These are phyloP conservation scores for Empidonax traillii DNA, from an alignment of 2,113 vertebrate genomes.

Conservation along the genomic window DNA sequence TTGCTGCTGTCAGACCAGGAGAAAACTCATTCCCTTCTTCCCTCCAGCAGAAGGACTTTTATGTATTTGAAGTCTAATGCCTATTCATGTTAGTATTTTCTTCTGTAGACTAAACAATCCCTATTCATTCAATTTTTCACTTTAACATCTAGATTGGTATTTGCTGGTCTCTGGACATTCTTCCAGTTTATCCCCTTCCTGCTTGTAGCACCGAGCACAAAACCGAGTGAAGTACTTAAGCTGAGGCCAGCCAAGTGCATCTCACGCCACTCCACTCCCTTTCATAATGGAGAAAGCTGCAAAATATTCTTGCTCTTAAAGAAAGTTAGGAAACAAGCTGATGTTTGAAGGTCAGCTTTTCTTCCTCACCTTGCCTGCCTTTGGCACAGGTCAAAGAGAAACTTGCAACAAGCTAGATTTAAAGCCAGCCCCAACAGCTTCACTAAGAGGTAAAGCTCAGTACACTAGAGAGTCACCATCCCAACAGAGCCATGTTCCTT, in stretches of 20 bases:
- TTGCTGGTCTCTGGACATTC: background rate
- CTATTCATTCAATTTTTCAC: background rate
- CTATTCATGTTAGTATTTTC: background rate
- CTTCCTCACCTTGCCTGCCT: background rate
- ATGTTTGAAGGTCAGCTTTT: background rate
- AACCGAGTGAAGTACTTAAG: background rate
- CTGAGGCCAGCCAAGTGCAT: background rate
- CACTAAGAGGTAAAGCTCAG: background rate
- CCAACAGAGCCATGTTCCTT: background rate
- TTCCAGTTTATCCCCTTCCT: background rate
- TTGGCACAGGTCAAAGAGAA: background rate
- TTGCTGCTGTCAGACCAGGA: background rate
- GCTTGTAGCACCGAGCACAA: background rate
- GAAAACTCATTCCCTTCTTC: background rate
- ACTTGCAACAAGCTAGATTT: background rate
- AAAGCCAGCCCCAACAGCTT: background rate
- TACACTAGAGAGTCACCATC: background rate
- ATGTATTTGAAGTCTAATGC: background rate
- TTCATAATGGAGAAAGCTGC: background rate
- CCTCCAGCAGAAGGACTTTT: background rate
- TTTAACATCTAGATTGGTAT: background rate
- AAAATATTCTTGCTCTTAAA: background rate
- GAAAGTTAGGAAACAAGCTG: background rate
- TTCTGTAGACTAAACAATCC: conserved; percentile 16
- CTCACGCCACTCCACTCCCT: background rate